Conservation (phyloP, 2,888 invertebrate species). For the Macaria liturata region DNA sequence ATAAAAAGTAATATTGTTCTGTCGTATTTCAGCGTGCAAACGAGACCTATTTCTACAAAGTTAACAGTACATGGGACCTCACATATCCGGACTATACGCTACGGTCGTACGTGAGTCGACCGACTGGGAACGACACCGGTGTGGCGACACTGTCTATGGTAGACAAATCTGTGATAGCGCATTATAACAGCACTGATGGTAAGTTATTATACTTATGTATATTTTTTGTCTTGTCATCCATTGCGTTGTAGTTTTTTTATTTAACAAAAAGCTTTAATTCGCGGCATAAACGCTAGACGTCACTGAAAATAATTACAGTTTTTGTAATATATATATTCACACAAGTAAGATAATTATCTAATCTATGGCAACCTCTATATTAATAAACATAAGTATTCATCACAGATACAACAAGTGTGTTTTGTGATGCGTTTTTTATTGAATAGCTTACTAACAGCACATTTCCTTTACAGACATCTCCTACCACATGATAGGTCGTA, state of each 20-base stretch:
- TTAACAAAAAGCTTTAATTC: no score
- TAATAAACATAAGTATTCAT: no score
- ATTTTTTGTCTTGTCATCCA: no score
- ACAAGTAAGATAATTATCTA: no score
- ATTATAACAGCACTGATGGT: conserved; percentile 77
- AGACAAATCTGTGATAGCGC: conserved; percentile 64
- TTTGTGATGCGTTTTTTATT: background rate
- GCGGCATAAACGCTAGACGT: no score
- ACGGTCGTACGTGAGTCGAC: conserved; percentile 50
- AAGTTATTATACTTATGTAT: conserved; percentile 29
- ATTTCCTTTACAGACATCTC: conserved; percentile 63
- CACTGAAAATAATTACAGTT: no score
- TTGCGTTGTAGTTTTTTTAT: no score
- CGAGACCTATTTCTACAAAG: conserved; percentile 85
- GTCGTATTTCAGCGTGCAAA: conserved; percentile 78
- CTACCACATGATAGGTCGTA: conserved; percentile 88
- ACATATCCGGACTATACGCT: conserved; percentile 71
- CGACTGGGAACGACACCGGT: conserved; percentile 69
- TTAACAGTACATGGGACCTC: conserved; percentile 87
- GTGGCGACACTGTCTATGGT: conserved; percentile 63
- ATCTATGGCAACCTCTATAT: no score
- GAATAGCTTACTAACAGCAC: no score
- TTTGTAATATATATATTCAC: no score
- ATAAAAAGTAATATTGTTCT: no score
- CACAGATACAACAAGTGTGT: no score